Base-by-base conservation (phyloP, 2,888 invertebrate genomes). In the Troides oblongomaculatus region DNA sequence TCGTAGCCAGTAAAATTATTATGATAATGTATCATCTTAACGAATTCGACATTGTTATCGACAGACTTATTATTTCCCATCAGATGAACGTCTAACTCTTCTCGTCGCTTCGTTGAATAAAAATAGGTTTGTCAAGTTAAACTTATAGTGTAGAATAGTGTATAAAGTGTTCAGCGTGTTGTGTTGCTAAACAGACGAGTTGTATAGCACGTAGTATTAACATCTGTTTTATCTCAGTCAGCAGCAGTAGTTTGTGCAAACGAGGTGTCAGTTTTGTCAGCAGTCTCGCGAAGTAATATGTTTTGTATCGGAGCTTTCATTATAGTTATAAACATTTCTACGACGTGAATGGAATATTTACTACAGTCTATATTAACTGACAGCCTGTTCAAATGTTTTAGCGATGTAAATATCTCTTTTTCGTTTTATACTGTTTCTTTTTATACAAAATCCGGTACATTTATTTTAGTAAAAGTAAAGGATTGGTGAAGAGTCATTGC, bases 211-310 rank as follows among this genome's bases (percentile, higher is more conserved):
- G 64, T 61, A 56, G 61, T 57, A 69, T 61, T 61, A 69, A 68
- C 68, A 68, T 64, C 64, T 69, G 62, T 66, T 69, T 66, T 58
- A 69, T 69, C 62, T 64, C 64, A 56, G 61, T 21, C 57, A 61
- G 63, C 60, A 30, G 43, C 53, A 64, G 63, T 63, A 68, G 50
- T 59, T 62, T 59, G 63, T 60, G 68, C 59, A 68, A 68, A 68
- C 53, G 63, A 68, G 53, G 50, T 62, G 69, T 64, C 64, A 69
- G 39, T 69, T 64, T 69, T 69, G 64, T 60, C 61, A 64, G 61
- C 69, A 57, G 64, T 64, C 64, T 61, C 61, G 59, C 64, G 50
- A 64, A 64, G 39, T 64, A 69, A 69, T 69, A 64, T 69, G 61
- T 64, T 64, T 69, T 64, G 56, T 69, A 69, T 64, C 53, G 64